Evolutionary conservation across 2,797 vertebrate species (phyloP), one percentile per base, ranked within the genome.

Genomic region (Cephalopachus bancanus): DNA sequence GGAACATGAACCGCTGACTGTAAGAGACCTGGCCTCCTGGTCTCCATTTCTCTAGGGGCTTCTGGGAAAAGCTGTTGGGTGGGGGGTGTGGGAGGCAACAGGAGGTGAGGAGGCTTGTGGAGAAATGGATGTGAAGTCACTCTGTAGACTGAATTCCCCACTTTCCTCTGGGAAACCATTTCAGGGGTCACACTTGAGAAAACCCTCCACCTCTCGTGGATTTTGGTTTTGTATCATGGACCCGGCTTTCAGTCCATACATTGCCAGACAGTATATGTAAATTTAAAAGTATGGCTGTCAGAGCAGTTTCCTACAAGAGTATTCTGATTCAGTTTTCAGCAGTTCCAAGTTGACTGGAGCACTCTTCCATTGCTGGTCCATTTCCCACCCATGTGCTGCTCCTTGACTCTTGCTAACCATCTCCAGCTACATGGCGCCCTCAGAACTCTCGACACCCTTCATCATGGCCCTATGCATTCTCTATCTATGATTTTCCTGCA

Each of bases 1-100:
- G 92, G 97, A 97, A 97, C 97, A 92, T 74, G 95, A 97, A 85
- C 95, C 92, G 93, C 93, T 96, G 97, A 93, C 94, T 72, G 78
- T 44, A 62, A n/a, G 91, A 97, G 90, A 94, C 71, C 72, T 30
- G 44, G 60, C 57, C 94, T 92, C 97, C 92, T 11, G 26, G 57
- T 74, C 86, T 84, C 79, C 28, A 9, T 65, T 59, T 78, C 88
- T 89, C 78, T 0, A n/a, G 79, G 51, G 85, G 76, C 62, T 76
- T 59, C n/a, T 15, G 44, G 91, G 64, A 93, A 87, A 78, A 72
- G 19, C 72, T 30, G 59, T 44, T 7, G 44, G 44, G 44, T 44
- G 4, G 44, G 4, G 44, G 44, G 44, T 44, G 44, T 44, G 44
- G 44, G 44, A 44, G 44, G 44, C 4, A 44, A 44, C 44, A 44